Base-by-base conservation (phyloP, 1,140 invertebrate genomes). In the Limonius californicus region DNA sequence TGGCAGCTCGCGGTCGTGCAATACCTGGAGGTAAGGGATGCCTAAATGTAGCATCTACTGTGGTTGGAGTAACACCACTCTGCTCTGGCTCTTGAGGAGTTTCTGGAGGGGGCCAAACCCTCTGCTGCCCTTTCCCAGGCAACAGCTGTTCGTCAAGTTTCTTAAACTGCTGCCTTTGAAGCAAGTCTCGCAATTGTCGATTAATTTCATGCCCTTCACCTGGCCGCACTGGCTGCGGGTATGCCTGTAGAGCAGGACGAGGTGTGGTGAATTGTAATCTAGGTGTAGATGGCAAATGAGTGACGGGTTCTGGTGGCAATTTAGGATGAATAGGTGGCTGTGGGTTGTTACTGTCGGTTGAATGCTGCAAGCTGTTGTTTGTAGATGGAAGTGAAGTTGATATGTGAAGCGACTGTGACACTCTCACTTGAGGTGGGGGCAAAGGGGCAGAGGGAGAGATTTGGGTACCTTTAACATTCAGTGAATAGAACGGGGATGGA, bases 141-240 rank as follows among this genome's bases (percentile, higher is more conserved):
- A 66, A 20, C 20, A 73, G 39, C 23, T 72, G 64, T 54, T 74
- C 70, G 21, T 75, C 68, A 39, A 75, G 66, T 27, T 73, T 76
- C 54, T 75, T 74, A 32, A 74, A 70, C 45, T 76, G 74, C 16
- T 63, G 62, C 16, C 57, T 35, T 70, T 92, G 89, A n/a, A 95
- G 78, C 47, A 95, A 77, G 74, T 94, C 91, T 21, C 91, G 76
- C n/a, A 94, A 77, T 69, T 95, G 92, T 1, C 86, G 75, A 70
- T 87, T 87, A 21, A 84, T 78, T 65, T 84, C 82, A 53, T 85
- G 80, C 43, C 83, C 71, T 57, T 74, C 56, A 35, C 16, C 58
- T 32, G 43, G 14, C 16, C 45, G 45, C 1, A 21, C 20, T 11
- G 35, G 8, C 3, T 50, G 45, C 11, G 45, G 2, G 14, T 18